Conservation (phyloP, 2,113 vertebrate species). For the Melanerpes formicivorus region DNA sequence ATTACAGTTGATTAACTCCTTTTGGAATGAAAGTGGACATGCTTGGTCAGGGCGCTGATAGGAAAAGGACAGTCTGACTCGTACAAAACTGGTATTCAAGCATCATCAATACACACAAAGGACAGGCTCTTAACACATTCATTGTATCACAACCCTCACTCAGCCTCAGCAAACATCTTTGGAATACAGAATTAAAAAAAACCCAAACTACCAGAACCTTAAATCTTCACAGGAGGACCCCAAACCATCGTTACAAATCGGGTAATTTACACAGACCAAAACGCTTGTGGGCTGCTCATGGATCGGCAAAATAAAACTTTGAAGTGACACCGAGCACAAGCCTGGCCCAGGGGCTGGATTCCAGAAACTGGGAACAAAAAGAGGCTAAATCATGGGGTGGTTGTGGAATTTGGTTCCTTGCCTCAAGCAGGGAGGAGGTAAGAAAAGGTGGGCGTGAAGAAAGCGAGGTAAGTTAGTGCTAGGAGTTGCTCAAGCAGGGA, state of each 20-base stretch:
- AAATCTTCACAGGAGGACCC: conserved; percentile 36
- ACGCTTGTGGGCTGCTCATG: neutral
- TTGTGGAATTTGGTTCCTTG: neutral
- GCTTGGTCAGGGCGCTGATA: neutral
- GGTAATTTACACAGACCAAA: neutral
- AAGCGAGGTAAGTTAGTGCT: neutral
- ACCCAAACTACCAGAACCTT: neutral
- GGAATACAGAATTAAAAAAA: neutral
- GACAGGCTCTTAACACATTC: neutral
- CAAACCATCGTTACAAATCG: neutral
- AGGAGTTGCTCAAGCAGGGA: neutral
- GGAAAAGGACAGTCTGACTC: neutral
- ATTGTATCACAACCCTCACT: neutral
- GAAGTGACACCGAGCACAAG: neutral
- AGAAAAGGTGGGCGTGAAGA: neutral
- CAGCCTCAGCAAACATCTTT: conserved; percentile 16
- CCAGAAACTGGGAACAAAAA: neutral
- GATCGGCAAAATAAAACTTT: neutral
- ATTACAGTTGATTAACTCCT: neutral
- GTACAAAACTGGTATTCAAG: neutral
- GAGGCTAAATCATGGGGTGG: neutral
- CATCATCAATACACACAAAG: neutral
- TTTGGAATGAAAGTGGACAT: neutral
- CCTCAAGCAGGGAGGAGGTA: neutral
- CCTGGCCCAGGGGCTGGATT: neutral